Evolutionary conservation across 35 echinoderm and acorn worm genomes (phyloP), one percentile per base, ranked within the genome.

Genomic region (Lytechinus pictus): DNA sequence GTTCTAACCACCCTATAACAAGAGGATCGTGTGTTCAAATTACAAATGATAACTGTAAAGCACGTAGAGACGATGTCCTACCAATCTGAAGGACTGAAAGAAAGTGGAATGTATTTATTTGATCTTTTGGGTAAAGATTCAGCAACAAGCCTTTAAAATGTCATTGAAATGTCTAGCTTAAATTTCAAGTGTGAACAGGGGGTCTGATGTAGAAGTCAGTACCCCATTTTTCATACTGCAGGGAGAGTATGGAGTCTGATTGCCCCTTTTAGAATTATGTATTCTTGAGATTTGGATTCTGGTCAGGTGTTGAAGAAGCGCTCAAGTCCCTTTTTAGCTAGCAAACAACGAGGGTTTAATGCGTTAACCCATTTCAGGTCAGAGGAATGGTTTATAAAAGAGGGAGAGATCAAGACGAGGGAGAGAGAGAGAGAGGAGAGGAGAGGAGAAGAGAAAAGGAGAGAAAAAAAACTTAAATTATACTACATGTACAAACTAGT

Each of bases 251-350:
- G 4, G 66, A 79, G 66, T 79, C 66, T 3, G 66, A 79, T 79
- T 79, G 66, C 66, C 66, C 66, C n/a, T 79, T 79, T 58, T 58
- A 58, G n/a, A 79, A 24, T 79, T 79, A 79, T 79, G 66, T 79
- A 79, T 79, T 79, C 66, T 79, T 79, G 19, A 6, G 66, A 79
- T 79, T 79, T 19, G 8, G 66, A 79, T 79, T 79, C 66, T 24
- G 7, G 66, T 79, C 66, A 79, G 66, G 66, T 79, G 66, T 79
- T 79, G 19, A 5, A 79, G 66, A 79, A n/a, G 66, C 66, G 66
- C 66, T 79, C 66, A 79, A 79, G 66, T 79, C 66, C 66, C 66
- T 79, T 79, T 79, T 79, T 79, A 79, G 66, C 66, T 79, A 24
- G 66, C 66, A 79, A 79, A 79, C 66, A 79, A 24, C 66, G 66